Evolutionary conservation across 2,888 invertebrate genomes (phyloP).

Genomic region (Pseudolycoriella hygida): DNA sequence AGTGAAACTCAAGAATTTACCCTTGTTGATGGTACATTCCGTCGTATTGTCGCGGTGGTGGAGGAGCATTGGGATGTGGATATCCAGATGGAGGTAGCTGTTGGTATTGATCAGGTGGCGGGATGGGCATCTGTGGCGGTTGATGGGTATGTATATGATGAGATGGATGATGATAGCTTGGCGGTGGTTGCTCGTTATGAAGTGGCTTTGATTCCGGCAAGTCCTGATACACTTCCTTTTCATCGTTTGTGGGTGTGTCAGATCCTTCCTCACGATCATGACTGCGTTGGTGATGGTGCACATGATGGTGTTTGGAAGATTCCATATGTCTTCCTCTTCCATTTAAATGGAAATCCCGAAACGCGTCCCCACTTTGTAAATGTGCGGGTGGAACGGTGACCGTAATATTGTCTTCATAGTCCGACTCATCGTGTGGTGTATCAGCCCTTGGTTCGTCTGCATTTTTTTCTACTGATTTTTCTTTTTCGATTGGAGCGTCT

Average conservation of each 20-base stretch:
- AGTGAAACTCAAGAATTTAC: no score
- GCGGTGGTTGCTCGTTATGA: conserved; percentile 5
- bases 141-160: conserved; percentile 14
- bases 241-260: conserved; percentile 54
- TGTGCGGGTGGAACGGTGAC: conserved; percentile 34
- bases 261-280: conserved; percentile 45
- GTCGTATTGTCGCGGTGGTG: conserved; percentile 10
- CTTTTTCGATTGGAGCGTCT: background rate
- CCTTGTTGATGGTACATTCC: conserved; percentile 1
- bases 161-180: background rate
- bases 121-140: background rate
- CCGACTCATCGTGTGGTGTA: conserved; percentile 26
- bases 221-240: conserved; percentile 22
- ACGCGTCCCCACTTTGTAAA: conserved; percentile 14
- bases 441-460: conserved; percentile 6
- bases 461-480: background rate
- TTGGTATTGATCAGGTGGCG: conserved; percentile 22
- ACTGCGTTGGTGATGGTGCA: conserved; percentile 3
- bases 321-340: conserved; percentile 20
- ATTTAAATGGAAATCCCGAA: conserved; percentile 13
- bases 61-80: conserved; percentile 12
- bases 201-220: no score
- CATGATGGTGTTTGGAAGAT: conserved; percentile 18
- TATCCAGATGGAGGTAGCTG: conserved; percentile 14
- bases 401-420: conserved; percentile 40